phyloP scores from a whole-genome alignment of 1,140 invertebrate genomes.

The Heliconius himera region DNA sequence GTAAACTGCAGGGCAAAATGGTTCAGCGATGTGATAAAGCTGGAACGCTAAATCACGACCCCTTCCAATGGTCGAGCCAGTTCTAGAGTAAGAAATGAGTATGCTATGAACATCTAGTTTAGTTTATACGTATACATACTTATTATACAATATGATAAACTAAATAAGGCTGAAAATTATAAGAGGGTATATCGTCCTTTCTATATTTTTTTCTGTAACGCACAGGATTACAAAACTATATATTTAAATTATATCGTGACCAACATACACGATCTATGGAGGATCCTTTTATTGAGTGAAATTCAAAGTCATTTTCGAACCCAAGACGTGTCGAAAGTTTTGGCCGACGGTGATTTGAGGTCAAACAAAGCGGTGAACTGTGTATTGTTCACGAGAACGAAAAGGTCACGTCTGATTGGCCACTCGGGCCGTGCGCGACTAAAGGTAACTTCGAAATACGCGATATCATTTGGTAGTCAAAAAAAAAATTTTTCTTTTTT shows the following conservation, averaged over 20 bases:
- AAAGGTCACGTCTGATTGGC: constrained; percentile 67
- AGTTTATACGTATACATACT: not conserved
- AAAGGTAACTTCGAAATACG: constrained; percentile 28
- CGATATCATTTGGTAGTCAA: not conserved
- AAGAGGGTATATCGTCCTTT: too few relatives aligned
- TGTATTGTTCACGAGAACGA: constrained; percentile 56
- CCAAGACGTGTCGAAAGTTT: constrained; percentile 58
- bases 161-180: too few relatives aligned
- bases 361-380: constrained; percentile 53
- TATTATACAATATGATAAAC: not conserved
- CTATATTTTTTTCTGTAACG: not conserved
- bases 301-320: constrained; percentile 39
- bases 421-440: constrained; percentile 49
- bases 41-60: constrained; percentile 56
- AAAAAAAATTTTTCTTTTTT: not conserved
- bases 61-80: constrained; percentile 58
- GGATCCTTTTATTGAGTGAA: constrained; percentile 35
- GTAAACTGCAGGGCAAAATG: constrained; percentile 41
- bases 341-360: constrained; percentile 46
- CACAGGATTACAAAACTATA: not conserved
- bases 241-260: constrained; percentile 21
- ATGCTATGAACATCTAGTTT: constrained; percentile 40
- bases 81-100: constrained; percentile 51
- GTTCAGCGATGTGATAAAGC: constrained; percentile 26
- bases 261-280: constrained; percentile 12